A percentile compares a stretch with the other conserved stretches of the same genome.
Conservation (phyloP, 2,888 invertebrate species). For the Caenorhabditis plicata region DNA sequence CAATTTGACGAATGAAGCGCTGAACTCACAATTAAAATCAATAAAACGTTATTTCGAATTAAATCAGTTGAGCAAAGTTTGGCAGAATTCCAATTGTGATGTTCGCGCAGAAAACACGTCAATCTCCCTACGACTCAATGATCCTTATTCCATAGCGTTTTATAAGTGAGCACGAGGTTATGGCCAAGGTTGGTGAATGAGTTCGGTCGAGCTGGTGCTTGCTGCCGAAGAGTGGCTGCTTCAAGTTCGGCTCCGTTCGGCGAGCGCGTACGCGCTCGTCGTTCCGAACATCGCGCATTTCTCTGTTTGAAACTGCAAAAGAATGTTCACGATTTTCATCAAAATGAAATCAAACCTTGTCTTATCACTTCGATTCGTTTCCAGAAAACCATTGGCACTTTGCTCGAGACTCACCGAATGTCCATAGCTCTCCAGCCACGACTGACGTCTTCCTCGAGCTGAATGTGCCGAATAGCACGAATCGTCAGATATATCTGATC, state of each 20-base stretch:
- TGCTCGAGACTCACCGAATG: constrained; percentile 43
- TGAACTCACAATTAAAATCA: too few species aligned
- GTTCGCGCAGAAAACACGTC: too few species aligned
- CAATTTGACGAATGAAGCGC: too few species aligned
- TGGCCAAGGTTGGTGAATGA: constrained; percentile 63
- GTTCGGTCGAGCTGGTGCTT: constrained; percentile 56
- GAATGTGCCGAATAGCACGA: constrained; percentile 45
- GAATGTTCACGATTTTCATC: not conserved
- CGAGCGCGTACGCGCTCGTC: constrained; percentile 55
- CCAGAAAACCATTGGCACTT: constrained; percentile 28
- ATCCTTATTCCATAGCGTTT: constrained; percentile 45
- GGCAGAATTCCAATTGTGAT: too few species aligned
- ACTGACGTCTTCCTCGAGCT: constrained; percentile 52
- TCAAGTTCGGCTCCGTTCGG: constrained; percentile 47
- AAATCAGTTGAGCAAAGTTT: too few species aligned
- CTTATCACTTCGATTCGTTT: constrained; percentile 14
- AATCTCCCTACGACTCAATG: too few species aligned
- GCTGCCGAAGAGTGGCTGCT: constrained; percentile 15
- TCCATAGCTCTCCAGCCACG: constrained; percentile 60
- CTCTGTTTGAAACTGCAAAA: constrained; percentile 37
- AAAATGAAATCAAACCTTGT: not conserved
- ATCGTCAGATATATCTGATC: constrained; percentile 49
- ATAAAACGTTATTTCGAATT: too few species aligned
- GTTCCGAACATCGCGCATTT: constrained; percentile 38
- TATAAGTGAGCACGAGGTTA: constrained; percentile 58